A percentile compares a stretch with the other conserved stretches of the same genome.
Evolutionary conservation across 2,888 invertebrate genomes (phyloP).

Genomic region (Drosophila paracracens): DNA sequence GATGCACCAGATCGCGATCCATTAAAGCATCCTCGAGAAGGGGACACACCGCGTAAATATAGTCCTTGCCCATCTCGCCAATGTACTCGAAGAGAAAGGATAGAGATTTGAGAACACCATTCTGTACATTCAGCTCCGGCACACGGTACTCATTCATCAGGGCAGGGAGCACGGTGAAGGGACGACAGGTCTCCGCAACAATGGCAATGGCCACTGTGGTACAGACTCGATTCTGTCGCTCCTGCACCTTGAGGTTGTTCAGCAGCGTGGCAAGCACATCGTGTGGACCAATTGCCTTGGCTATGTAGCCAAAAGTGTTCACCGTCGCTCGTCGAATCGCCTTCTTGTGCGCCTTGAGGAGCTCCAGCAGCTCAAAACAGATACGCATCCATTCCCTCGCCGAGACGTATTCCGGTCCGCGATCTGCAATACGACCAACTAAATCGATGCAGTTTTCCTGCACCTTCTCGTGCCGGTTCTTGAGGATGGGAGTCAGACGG

Average conservation of each 20-base stretch:
- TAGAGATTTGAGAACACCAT: conserved; percentile 98
- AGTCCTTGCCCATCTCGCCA: conserved; percentile 99
- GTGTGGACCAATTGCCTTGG: conserved; percentile 99
- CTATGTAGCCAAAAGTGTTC: conserved; percentile 99
- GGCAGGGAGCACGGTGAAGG: conserved; percentile 99
- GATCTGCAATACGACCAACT: conserved; percentile 99
- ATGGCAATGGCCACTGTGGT: conserved; percentile 99
- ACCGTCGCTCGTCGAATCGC: conserved; percentile 99
- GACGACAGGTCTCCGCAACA: conserved; percentile 99
- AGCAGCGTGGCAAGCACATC: conserved; percentile 98
- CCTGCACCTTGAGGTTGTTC: conserved; percentile 99
- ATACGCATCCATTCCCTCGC: conserved; percentile 99
- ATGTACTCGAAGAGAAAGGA: conserved; percentile 99
- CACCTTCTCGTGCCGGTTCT: conserved; percentile 98
- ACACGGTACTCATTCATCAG: conserved; percentile 99
- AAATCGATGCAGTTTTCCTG: conserved; percentile 99
- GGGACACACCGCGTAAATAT: conserved; percentile 99
- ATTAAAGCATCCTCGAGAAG: conserved; percentile 99
- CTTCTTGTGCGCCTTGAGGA: conserved; percentile 99
- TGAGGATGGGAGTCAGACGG: conserved; percentile 97
- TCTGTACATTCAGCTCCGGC: conserved; percentile 99
- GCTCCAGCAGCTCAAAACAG: conserved; percentile 98
- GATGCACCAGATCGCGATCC: conserved; percentile 99
- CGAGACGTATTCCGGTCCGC: conserved; percentile 99
- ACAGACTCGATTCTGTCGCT: conserved; percentile 99